Evolutionary conservation across 2,888 invertebrate genomes (phyloP), one percentile per base, ranked within the genome.

Genomic region (Limenitis camilla): DNA sequence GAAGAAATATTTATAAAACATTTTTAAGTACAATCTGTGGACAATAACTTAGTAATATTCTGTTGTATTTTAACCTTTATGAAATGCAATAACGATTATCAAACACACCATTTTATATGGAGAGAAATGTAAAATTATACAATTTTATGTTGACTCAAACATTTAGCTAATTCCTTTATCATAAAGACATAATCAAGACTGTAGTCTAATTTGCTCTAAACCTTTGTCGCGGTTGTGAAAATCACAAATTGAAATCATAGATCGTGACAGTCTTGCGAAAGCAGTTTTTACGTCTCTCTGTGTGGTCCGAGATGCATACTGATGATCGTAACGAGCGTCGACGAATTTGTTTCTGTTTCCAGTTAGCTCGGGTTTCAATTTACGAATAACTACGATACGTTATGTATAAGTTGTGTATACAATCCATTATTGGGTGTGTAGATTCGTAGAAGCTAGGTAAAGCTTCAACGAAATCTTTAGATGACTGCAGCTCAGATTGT

Each of bases 301-400:
- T 59, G 59, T 59, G 59, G 59, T 59, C 59, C 50, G 10, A 48
- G 52, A 58, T 53, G 55, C 43, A 45, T 52, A 43, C 44, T 53
- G 58, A 58, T 58, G 49, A 38, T 33, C 29, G 35, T 53, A 55
- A 58, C 58, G 58, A 58, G 52, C 47, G 39, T 44, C 55, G 50
- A 55, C 52, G 58, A 58, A 58, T 58, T 58, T 55, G 52, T 53
- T 53, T 32, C 39, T 51, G 52, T 53, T 53, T 32, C 39, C 45
- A 51, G 50, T 39, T 50, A 43, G 52, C 54, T 57, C 52, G 49
- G 40, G 49, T 57, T 55, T 52, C 55, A 52, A 52, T 55, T 46
- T 49, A 55, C 55, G 40, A 56, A 56, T 53, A 52, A 44, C 52
- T 36, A 57, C 40, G 51, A 52, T 55, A 43, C 44, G 19, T 19